Evolutionary conservation across 2,888 invertebrate species (phyloP).

Genomic region (Corythucha ciliata): DNA sequence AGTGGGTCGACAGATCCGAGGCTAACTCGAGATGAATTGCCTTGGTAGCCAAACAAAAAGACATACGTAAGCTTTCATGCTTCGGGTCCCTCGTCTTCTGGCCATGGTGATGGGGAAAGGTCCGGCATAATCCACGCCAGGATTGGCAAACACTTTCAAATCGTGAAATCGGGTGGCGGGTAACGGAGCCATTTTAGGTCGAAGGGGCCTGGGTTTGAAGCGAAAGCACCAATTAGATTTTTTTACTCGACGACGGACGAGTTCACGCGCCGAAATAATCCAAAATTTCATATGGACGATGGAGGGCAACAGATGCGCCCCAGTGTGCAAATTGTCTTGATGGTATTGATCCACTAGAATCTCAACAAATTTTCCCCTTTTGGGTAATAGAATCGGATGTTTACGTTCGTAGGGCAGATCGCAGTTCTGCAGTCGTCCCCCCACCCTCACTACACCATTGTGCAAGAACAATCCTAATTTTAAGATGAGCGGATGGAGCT

Average conservation of each 20-base stretch:
- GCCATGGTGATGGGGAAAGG: not conserved
- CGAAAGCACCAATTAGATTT: too few species aligned
- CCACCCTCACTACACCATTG: too few species aligned
- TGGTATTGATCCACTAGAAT: constrained; percentile 4
- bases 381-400: too few species aligned
- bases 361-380: too few species aligned
- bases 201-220: not conserved
- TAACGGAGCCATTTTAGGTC: constrained; percentile 1
- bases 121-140: not conserved
- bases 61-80: not conserved
- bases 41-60: not conserved
- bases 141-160: not conserved
- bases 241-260: not conserved
- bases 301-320: not conserved
- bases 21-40: not conserved
- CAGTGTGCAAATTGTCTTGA: not conserved
- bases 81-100: not conserved
- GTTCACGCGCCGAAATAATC: not conserved
- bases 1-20: not conserved
- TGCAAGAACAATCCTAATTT: too few species aligned
- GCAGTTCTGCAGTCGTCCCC: too few species aligned
- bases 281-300: not conserved
- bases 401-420: too few species aligned
- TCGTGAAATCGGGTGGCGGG: not conserved
- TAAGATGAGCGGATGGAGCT: too few species aligned